Percentiles rank a stretch among this genome's conserved stretches.
Evolutionary conservation across 2,888 invertebrate species (phyloP).

Genomic region (Vannuccia rotundouncinata): DNA sequence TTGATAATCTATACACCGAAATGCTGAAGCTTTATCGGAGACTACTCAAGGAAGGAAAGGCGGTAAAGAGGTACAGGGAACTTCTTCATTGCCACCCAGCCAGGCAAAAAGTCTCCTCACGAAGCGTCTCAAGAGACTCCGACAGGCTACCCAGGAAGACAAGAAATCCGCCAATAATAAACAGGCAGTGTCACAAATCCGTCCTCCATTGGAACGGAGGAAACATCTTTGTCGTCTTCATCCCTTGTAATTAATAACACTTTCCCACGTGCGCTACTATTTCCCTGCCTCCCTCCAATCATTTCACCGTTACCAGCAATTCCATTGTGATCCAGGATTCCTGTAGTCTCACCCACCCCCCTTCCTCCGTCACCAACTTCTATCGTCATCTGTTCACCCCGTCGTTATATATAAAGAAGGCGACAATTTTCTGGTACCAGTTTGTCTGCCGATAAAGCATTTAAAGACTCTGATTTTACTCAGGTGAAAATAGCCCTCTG

Average conservation of each 20-base stretch:
- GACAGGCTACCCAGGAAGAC: conserved; percentile 19
- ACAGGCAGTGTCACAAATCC: neutral
- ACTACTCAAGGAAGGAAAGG: conserved; percentile 11
- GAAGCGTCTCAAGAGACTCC: neutral
- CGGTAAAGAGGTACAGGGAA: neutral
- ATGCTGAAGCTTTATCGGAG: no score
- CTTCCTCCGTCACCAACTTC: neutral
- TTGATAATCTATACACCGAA: no score
- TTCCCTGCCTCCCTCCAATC: conserved; percentile 6
- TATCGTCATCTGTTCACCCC: neutral
- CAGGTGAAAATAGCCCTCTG: neutral
- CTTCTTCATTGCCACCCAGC: neutral
- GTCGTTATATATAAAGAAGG: neutral
- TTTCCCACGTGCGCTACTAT: neutral
- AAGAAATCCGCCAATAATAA: conserved; percentile 26
- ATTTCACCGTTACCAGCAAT: neutral
- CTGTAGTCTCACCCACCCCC: neutral
- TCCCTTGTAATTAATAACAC: conserved; percentile 23
- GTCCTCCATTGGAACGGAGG: conserved; percentile 21
- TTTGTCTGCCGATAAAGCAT: neutral
- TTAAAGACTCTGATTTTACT: neutral
- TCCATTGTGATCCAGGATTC: no score
- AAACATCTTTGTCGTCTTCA: conserved; percentile 23
- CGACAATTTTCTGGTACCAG: neutral
- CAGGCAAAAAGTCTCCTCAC: neutral